Conservation (phyloP, 2,888 invertebrate genomes). For the Eilema caniola region DNA sequence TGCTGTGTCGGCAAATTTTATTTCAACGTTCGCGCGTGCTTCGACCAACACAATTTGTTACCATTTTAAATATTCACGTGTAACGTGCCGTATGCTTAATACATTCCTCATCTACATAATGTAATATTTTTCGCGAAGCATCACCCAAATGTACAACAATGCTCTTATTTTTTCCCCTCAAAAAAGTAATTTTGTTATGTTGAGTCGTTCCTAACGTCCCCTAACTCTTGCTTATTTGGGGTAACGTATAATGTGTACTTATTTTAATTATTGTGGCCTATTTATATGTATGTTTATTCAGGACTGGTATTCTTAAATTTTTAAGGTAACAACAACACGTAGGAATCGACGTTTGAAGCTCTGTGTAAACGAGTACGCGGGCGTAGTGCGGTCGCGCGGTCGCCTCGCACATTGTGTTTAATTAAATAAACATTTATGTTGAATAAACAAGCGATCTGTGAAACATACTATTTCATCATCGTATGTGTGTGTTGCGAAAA, state of each 20-base stretch:
- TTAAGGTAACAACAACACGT: constrained; percentile 31
- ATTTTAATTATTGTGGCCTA: constrained; percentile 44
- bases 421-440: constrained; percentile 33
- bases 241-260: constrained; percentile 26
- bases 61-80: constrained; percentile 78
- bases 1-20: constrained; percentile 55
- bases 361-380: constrained; percentile 10
- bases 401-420: constrained; percentile 16
- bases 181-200: constrained; percentile 34
- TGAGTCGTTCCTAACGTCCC: constrained; percentile 22
- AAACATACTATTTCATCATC: constrained; percentile 17
- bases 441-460: constrained; percentile 22
- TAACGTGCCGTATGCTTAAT: constrained; percentile 72
- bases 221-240: constrained; percentile 16
- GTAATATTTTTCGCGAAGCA: constrained; percentile 70
- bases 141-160: constrained; percentile 60
- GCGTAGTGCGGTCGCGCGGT: constrained; percentile 2
- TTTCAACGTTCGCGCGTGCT: constrained; percentile 64
- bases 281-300: constrained; percentile 42
- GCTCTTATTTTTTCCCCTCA: constrained; percentile 51
- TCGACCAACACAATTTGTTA: constrained; percentile 69
- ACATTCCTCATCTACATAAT: constrained; percentile 78
- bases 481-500: background rate
- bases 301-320: constrained; percentile 41
- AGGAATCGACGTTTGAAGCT: constrained; percentile 20